A percentile compares a stretch with the other conserved stretches of the same genome.
Conservation (phyloP, 1,140 invertebrate genomes). For the Pseudomyrmex concolor region DNA sequence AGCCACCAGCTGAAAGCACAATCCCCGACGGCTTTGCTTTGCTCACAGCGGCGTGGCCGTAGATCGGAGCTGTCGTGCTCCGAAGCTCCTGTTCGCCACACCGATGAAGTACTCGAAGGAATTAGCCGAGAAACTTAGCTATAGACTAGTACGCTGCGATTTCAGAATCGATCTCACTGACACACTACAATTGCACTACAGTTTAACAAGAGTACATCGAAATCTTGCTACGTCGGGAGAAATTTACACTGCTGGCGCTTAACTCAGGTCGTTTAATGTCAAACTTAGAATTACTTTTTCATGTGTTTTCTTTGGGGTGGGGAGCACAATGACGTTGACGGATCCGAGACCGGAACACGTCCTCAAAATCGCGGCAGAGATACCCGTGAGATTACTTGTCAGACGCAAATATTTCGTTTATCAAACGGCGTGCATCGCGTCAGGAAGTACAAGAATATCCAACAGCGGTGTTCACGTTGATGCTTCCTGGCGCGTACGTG, state of each 20-base stretch:
- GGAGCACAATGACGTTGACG: conserved; percentile 18
- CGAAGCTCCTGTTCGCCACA: conserved; percentile 27
- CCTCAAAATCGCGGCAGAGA: not conserved
- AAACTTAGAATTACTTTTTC: not conserved
- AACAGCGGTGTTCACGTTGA: conserved; percentile 4
- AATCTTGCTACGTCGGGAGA: conserved; percentile 11
- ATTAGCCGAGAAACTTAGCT: no score
- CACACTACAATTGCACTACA: conserved; percentile 65
- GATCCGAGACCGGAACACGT: conserved; percentile 25
- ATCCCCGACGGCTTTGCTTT: conserved; percentile 72
- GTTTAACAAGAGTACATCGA: conserved; percentile 54
- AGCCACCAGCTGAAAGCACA: conserved; percentile 83
- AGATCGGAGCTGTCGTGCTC: conserved; percentile 17
- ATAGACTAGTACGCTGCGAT: conserved; percentile 15
- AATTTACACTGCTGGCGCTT: conserved; percentile 50
- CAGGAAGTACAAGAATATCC: conserved; percentile 15
- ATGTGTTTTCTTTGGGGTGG: no score
- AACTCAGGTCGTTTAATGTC: not conserved
- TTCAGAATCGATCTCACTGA: conserved; percentile 57
- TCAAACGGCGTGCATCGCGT: conserved; percentile 12
- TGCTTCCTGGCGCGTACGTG: conserved; percentile 36
- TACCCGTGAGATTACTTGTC: conserved; percentile 18
- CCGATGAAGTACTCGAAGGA: not conserved
- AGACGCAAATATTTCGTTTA: not conserved
- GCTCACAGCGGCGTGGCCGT: conserved; percentile 58